Evolutionary conservation across 2,888 invertebrate genomes (phyloP).

Genomic region (Polyommatus iphigenia): DNA sequence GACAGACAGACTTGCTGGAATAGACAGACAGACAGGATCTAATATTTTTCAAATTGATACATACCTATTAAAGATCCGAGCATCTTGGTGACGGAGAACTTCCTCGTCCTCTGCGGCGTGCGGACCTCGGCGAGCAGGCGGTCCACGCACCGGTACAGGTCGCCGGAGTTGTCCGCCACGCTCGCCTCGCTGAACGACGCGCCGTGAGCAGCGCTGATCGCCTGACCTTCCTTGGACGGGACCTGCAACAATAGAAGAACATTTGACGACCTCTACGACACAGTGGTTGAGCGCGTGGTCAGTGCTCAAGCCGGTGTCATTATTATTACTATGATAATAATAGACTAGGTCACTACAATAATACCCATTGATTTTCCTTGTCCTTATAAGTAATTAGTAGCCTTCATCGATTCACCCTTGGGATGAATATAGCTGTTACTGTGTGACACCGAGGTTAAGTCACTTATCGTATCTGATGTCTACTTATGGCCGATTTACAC

Average conservation of each 20-base stretch:
- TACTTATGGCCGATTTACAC: too few relatives aligned
- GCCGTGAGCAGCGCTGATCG: slow-evolving; percentile 83
- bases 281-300: too few relatives aligned
- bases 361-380: not conserved
- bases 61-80: slow-evolving; percentile 86
- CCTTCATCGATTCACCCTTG: slow-evolving; percentile 18
- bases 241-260: slow-evolving; percentile 71
- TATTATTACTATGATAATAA: not conserved
- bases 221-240: slow-evolving; percentile 85
- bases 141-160: slow-evolving; percentile 87
- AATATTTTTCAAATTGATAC: not conserved
- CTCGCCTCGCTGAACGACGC: slow-evolving; percentile 90
- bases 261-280: not conserved
- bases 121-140: slow-evolving; percentile 84
- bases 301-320: too few relatives aligned
- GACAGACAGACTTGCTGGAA: too few relatives aligned
- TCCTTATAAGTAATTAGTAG: not conserved
- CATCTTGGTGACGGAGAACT: slow-evolving; percentile 90
- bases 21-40: too few relatives aligned
- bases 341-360: not conserved
- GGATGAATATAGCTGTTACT: not conserved
- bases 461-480: slow-evolving; percentile 11
- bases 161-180: slow-evolving; percentile 88
- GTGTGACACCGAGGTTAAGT: not conserved
- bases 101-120: slow-evolving; percentile 82